phyloP scores from a whole-genome alignment of 2,113 vertebrate species.

The Crypturellus undulatus region DNA sequence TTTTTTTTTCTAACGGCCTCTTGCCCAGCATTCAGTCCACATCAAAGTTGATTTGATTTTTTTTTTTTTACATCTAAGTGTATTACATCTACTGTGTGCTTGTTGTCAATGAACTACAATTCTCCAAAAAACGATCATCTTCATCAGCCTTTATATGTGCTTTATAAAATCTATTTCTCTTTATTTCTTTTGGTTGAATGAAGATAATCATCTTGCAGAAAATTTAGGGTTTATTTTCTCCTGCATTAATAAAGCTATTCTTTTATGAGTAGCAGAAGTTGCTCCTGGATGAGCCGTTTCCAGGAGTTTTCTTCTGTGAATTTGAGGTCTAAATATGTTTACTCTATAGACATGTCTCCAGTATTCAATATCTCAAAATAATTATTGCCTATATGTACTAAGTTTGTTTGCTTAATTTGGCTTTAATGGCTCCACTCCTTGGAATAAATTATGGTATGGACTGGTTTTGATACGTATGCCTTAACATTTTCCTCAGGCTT shows the following conservation, averaged over 20 bases:
- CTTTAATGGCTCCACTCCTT: neutral
- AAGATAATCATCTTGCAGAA: neutral
- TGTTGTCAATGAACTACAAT: constrained; percentile 6
- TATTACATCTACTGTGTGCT: neutral
- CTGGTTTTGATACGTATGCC: neutral
- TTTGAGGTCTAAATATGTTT: neutral
- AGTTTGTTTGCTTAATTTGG: constrained; percentile 15
- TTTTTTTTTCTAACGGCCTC: neutral
- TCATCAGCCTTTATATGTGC: neutral
- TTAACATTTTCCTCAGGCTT: constrained; percentile 18
- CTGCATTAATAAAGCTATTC: neutral
- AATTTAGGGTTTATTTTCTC: neutral
- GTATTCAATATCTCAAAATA: neutral
- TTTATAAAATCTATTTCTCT: neutral
- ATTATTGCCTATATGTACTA: neutral
- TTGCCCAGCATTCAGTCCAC: neutral
- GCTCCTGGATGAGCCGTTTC: neutral
- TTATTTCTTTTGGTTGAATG: neutral
- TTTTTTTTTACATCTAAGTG: neutral
- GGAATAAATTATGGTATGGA: neutral
- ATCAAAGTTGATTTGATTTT: too few species aligned
- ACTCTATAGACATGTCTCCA: neutral
- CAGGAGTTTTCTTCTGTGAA: neutral
- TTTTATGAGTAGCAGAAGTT: neutral
- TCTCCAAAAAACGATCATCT: neutral